Evolutionary conservation across 2,888 invertebrate genomes (phyloP).

Genomic region (Hyalella azteca): DNA sequence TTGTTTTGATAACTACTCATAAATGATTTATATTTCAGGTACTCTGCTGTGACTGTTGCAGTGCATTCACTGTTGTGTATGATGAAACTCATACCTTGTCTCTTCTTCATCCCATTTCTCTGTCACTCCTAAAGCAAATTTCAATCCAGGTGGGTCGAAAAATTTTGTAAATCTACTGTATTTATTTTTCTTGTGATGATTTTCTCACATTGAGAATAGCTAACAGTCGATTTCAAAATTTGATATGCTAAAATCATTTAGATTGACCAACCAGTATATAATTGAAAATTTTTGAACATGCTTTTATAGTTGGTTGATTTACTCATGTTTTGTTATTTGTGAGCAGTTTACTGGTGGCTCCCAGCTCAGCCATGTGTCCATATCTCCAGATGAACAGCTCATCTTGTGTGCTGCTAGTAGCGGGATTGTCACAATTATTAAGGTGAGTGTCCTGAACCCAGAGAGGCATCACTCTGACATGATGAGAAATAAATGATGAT

Average conservation of each 20-base stretch:
- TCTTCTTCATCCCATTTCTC: not conserved
- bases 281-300: not conserved
- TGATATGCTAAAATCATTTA: not conserved
- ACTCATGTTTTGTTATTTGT: not conserved
- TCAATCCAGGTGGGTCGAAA: not conserved
- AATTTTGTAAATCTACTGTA: not conserved
- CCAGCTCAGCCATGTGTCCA: not conserved
- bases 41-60: not conserved
- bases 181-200: not conserved
- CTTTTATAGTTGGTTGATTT: not conserved
- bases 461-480: too few relatives aligned
- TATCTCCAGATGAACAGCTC: constrained; percentile 10
- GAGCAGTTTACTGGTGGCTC: not conserved
- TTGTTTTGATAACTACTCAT: not conserved
- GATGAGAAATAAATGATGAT: too few relatives aligned
- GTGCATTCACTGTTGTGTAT: not conserved
- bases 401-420: not conserved
- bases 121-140: not conserved
- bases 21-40: not conserved
- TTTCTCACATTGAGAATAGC: not conserved
- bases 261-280: not conserved
- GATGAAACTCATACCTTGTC: not conserved
- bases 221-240: not conserved
- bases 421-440: not conserved
- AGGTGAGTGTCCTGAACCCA: not conserved